Base-by-base conservation (phyloP, 2,888 invertebrate species). In the Drosophila koepferae region DNA sequence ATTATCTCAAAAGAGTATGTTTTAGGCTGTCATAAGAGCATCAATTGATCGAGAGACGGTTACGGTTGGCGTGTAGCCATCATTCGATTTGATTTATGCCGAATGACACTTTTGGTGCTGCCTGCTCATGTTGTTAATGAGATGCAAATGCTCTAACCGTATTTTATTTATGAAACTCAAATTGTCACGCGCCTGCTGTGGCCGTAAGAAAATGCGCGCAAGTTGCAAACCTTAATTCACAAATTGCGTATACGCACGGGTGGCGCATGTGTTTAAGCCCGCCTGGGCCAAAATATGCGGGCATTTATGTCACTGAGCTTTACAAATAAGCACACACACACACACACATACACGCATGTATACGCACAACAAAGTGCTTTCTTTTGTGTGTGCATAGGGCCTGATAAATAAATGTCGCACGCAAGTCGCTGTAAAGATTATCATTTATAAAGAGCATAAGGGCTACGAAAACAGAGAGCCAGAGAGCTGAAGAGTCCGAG, bases 331-430 rank as follows among this genome's bases (percentile, higher is more conserved):
- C 41, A 23, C 41, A 18, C 28, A 53, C 16, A 41, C 36, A 10
- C 9, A 41, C 23, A 59, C 1, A 44, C 2, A 46, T 7, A 46
- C 9, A 43, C 36, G 5, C 41, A 10, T 1, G 31, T 2, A 46
- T 7, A 46, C 28, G 12, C 9, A 43, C 36, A 28, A 28, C 28
- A 28, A 28, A 28, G 28, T 28, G 28, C 28, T 28, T 28, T 28
- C 28, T 28, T 28, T 28, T 28, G 38, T 12, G 44, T 40, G 63
- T 70, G 65, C 31, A 20, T 56, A 34, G 34, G 16, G 60, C 66
- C 66, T 83, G 70, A 86, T 74, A 86, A 81, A 84, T 83, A 81
- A 77, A 84, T 81, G 82, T 74, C 62, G 43, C 68, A 81, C 77
- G 74, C 71, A 77, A 77, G 77, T 77, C 64, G 68, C 43, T 58